Evolutionary conservation across 2,113 vertebrate species (phyloP).

Genomic region (Erythrocercus mccallii): DNA sequence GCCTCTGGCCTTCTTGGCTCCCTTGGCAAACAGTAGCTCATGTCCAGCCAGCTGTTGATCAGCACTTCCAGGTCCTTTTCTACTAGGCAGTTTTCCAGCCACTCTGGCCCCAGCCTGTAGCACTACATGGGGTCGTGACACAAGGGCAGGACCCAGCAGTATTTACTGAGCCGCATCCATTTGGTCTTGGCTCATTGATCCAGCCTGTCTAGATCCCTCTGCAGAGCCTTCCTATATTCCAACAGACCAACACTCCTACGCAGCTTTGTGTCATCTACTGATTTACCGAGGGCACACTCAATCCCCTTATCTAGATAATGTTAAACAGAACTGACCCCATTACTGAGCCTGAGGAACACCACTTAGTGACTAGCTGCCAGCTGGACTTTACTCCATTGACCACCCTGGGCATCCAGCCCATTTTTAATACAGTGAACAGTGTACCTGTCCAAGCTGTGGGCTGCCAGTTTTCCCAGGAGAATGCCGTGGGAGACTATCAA

Average conservation of each 20-base stretch:
- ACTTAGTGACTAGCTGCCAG: neutral
- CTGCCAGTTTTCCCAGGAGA: neutral
- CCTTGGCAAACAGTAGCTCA: neutral
- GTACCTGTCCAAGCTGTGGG: neutral
- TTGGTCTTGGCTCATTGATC: neutral
- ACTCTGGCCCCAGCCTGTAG: neutral
- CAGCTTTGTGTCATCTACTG: neutral
- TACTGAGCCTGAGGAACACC: neutral
- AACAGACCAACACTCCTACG: neutral
- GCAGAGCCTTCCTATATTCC: neutral
- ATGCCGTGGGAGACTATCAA: neutral
- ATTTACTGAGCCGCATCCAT: neutral
- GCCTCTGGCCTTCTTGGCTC: neutral
- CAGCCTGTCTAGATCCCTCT: neutral
- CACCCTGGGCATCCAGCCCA: no score
- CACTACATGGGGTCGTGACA: no score
- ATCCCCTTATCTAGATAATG: neutral
- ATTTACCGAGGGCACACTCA: fast-evolving
- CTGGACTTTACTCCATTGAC: neutral
- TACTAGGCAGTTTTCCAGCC: neutral
- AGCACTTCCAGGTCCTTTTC: neutral
- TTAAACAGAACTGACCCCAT: neutral
- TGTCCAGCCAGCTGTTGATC: neutral
- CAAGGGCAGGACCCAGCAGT: neutral
- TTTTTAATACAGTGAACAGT: neutral